Conservation (phyloP, 2,888 invertebrate genomes). For the Hyppa rectilinea region DNA sequence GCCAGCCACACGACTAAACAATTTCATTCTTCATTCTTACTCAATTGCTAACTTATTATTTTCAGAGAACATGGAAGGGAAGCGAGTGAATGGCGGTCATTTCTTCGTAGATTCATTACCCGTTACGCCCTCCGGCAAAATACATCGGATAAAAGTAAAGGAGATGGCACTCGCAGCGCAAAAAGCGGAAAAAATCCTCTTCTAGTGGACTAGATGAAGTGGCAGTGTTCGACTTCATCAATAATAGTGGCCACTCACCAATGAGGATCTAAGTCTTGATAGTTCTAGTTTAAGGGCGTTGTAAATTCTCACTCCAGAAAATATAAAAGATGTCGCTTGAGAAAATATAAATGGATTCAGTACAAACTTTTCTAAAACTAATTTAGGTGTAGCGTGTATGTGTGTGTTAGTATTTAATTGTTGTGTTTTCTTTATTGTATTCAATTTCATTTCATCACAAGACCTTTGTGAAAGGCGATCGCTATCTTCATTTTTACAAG, state of each 20-base stretch:
- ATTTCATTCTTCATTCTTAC: constrained; percentile 41
- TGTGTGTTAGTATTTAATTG: constrained; percentile 18
- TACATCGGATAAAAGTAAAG: constrained; percentile 71
- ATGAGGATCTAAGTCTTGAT: constrained; percentile 38
- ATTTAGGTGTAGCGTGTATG: background rate
- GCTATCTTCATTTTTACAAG: constrained; percentile 9
- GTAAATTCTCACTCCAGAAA: constrained; percentile 22
- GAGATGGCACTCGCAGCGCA: constrained; percentile 69
- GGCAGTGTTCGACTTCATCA: constrained; percentile 26
- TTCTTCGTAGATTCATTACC: constrained; percentile 75
- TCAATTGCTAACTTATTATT: constrained; percentile 53
- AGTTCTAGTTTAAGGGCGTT: constrained; percentile 32
- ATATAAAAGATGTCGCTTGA: background rate
- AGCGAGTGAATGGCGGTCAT: constrained; percentile 70
- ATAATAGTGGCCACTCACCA: constrained; percentile 25
- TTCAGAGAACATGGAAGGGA: constrained; percentile 70
- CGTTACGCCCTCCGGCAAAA: constrained; percentile 73
- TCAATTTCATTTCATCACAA: constrained; percentile 19
- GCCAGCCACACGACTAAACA: constrained; percentile 39
- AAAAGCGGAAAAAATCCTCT: constrained; percentile 64
- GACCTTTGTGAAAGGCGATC: background rate
- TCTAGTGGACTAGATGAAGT: constrained; percentile 38
- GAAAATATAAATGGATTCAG: constrained; percentile 14
- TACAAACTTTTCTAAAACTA: constrained; percentile 17
- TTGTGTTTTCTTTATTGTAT: constrained; percentile 10